Conservation (phyloP, 2,797 vertebrate genomes). For the Crax fasciolata region DNA sequence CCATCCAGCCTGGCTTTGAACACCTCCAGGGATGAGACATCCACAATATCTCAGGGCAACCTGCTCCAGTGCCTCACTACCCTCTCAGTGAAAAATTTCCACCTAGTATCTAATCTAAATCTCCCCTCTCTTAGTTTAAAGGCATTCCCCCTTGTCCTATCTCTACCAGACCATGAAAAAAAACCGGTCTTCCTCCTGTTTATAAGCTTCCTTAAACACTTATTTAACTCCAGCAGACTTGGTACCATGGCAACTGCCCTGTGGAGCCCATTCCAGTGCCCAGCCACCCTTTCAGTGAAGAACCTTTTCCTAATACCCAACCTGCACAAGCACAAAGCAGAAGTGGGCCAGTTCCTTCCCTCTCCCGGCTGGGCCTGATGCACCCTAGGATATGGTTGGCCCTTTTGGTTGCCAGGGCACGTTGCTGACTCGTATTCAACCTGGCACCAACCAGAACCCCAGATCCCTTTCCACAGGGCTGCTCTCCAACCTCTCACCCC, state of each 20-base stretch:
- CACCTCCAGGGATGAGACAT: not conserved
- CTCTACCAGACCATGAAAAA: too few relatives aligned
- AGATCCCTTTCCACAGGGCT: not conserved
- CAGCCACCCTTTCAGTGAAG: not conserved
- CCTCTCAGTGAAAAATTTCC: not conserved
- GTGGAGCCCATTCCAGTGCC: not conserved
- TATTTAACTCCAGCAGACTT: too few relatives aligned
- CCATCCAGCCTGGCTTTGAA: not conserved
- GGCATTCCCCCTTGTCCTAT: too few relatives aligned
- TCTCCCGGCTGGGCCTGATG: not conserved
- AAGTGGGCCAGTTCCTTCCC: not conserved
- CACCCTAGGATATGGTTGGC: not conserved
- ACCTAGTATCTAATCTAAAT: too few relatives aligned
- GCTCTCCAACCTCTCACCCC: not conserved
- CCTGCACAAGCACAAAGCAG: not conserved
- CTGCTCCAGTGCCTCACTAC: not conserved
- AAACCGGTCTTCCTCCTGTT: too few relatives aligned
- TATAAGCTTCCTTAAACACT: too few relatives aligned
- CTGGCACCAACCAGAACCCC: not conserved
- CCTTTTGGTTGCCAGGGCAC: not conserved
- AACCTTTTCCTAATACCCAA: not conserved
- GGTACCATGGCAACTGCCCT: too few relatives aligned
- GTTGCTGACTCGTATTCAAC: not conserved
- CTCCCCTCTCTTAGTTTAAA: too few relatives aligned
- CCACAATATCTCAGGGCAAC: not conserved